Conservation (phyloP, 2,888 invertebrate species). For the Octonoba sinensis region DNA sequence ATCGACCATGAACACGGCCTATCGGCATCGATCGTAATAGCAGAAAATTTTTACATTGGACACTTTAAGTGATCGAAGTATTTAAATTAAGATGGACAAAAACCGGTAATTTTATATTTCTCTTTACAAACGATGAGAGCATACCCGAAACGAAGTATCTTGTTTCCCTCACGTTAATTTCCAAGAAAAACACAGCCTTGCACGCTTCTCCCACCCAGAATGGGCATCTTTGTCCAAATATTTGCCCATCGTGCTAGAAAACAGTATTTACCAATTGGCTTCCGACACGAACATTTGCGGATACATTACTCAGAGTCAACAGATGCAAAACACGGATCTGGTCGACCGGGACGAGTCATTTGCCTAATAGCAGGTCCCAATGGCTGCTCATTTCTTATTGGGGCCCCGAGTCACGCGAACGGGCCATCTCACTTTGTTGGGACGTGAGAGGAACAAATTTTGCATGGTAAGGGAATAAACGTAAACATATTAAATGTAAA, state of each 20-base stretch:
- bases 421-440: neutral
- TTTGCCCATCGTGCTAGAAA: conserved; percentile 1
- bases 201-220: too few species aligned
- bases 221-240: neutral
- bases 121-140: too few species aligned
- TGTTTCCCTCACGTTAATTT: too few species aligned
- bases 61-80: too few species aligned
- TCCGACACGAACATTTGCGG: neutral
- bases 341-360: conserved; percentile 32
- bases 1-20: too few species aligned
- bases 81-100: too few species aligned
- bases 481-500: too few species aligned
- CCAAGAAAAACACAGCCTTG: too few species aligned
- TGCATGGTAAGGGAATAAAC: neutral
- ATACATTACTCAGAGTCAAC: conserved; percentile 35
- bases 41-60: too few species aligned
- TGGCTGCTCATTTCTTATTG: neutral
- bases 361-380: conserved; percentile 26
- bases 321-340: conserved; percentile 19
- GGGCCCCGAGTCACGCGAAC: conserved; percentile 16
- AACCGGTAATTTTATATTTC: too few species aligned
- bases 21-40: too few species aligned
- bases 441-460: conserved; percentile 34
- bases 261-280: conserved; percentile 15
- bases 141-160: too few species aligned